Conservation (phyloP, 2,888 invertebrate species). For the Lagria hirta region DNA sequence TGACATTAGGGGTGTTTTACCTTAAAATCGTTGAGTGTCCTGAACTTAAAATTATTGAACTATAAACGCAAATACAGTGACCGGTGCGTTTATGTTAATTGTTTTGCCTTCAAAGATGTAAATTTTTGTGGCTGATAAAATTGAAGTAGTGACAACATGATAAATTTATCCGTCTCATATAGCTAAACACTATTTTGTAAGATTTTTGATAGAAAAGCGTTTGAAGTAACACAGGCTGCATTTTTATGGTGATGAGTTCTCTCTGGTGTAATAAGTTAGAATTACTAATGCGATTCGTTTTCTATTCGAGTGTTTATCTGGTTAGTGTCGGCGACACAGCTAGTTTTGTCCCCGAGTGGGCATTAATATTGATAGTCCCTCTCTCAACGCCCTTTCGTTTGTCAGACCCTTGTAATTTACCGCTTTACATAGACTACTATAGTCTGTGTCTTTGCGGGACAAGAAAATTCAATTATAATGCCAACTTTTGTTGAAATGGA, state of each 20-base stretch:
- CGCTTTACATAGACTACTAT: conserved; percentile 34
- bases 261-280: conserved; percentile 24
- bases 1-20: no score
- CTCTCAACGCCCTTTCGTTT: conserved; percentile 25
- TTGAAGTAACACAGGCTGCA: no score
- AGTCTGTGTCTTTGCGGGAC: conserved; percentile 34
- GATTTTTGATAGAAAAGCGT: neutral
- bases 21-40: no score
- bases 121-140: no score
- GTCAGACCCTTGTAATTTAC: conserved; percentile 38
- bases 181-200: neutral
- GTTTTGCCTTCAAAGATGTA: no score
- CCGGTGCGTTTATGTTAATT: no score
- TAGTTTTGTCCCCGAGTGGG: conserved; percentile 30
- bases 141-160: no score
- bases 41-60: no score
- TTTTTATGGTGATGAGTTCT: conserved; percentile 6
- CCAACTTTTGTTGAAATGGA: no score
- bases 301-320: conserved; percentile 30
- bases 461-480: conserved; percentile 39
- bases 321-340: conserved; percentile 25
- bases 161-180: no score
- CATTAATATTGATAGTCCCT: conserved; percentile 37
- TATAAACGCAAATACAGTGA: no score
- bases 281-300: conserved; percentile 29